Base-by-base conservation (phyloP, 1,140 invertebrate species). In the Cephus cinctus region DNA sequence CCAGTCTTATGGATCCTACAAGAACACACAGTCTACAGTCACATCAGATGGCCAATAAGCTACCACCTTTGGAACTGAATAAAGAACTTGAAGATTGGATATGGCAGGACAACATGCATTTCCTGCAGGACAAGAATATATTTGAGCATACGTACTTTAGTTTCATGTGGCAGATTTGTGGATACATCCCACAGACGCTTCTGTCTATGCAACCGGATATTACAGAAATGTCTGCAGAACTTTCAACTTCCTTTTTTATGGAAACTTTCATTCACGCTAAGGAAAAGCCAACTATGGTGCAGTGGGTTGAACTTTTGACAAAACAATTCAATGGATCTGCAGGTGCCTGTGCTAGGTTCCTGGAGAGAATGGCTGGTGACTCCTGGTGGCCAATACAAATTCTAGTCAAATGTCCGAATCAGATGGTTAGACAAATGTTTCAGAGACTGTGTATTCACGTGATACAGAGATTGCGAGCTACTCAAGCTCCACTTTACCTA, bases 181-280 rank as follows among this genome's bases (percentile, higher is more conserved):
- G 90, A 16, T 91, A 90, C 57, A 91, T 96, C 63, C 93, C 94
- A 1, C 90, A 93, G 65, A 93, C 91, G 0, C 74, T 97, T 35
- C 75, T 91, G 14, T 86, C 87, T 5, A 80, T 89, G 31, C 80
- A 86, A 48, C 83, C 87, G 1, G 87, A 91, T 55, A 85, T 95
- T 19, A 89, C 89, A 0, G 84, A 94, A 52, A 83, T 92, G 56
- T 88, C 92, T 1, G 90, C 92, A 0, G 86, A 94, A 56, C 76
- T 98, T 5, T 92, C 92, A 1, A 92, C 92, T 0, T 92, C 92
- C 0, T 98, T 98, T 75, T 94, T 97, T 54, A 87, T 97, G 44
- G 94, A 97, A 77, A 96, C 93, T 0, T 92, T 96, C 57, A 96
- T 98, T 70, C 94, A 97, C 71, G 92, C 94, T 14, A 96, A 96